These are phyloP conservation scores for Chauna torquata DNA, from an alignment of 2,113 vertebrate species.

Conservation along the genomic window DNA sequence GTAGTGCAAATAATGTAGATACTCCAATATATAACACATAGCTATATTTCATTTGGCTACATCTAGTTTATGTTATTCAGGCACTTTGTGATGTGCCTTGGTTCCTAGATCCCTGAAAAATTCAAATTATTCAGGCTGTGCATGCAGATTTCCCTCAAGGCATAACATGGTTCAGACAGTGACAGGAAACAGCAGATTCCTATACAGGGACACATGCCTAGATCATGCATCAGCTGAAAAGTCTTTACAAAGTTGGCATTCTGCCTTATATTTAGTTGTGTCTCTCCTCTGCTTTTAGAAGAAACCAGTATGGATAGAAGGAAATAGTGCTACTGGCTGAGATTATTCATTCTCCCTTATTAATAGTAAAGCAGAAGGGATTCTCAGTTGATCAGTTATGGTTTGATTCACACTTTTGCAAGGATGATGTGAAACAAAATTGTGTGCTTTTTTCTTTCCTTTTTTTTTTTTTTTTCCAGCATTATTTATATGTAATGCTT, in stretches of 20 bases:
- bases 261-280: not conserved
- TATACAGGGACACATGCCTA: not conserved
- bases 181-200: not conserved
- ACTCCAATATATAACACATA: not conserved
- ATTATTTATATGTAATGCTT: not conserved
- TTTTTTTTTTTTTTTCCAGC: accelerated
- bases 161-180: not conserved
- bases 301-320: not conserved
- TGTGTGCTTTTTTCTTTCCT: accelerated
- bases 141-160: not conserved
- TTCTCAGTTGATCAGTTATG: not conserved
- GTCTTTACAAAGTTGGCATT: not conserved
- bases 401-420: not conserved
- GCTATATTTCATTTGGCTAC: not conserved
- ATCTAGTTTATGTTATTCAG: not conserved
- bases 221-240: not conserved
- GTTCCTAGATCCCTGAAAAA: not conserved
- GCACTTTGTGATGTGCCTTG: not conserved
- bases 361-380: not conserved
- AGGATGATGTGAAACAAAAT: not conserved
- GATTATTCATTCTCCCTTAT: not conserved
- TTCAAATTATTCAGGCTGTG: not conserved
- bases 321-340: not conserved
- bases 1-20: not conserved
- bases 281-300: not conserved